phyloP scores from a whole-genome alignment of 2,113 vertebrate genomes.

The Seriola aureovittata region DNA sequence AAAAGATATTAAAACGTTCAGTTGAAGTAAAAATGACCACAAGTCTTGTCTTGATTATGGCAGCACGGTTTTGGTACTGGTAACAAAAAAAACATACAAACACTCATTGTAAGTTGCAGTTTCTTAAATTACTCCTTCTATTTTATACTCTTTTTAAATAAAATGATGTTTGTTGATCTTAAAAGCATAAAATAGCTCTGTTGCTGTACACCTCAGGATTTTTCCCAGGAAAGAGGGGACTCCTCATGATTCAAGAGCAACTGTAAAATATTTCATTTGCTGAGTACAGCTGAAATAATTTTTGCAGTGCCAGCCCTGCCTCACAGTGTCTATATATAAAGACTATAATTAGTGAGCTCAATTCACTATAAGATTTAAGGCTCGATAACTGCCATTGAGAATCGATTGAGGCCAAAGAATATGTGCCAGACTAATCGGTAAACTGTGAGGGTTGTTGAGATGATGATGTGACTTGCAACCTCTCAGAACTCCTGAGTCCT shows the following conservation, averaged over 20 bases:
- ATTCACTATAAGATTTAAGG: conserved; percentile 7
- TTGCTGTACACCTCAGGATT: background rate
- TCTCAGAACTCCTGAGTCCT: conserved; percentile 2
- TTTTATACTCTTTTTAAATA: conserved; percentile 11
- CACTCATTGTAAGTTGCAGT: background rate
- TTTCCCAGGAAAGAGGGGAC: conserved; percentile 8
- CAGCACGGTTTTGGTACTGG: background rate
- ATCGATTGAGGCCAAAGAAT: conserved; percentile 24
- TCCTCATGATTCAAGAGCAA: background rate
- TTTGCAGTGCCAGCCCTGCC: background rate
- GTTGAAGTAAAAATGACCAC: background rate
- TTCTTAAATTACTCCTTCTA: background rate
- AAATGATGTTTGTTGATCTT: background rate
- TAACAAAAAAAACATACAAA: background rate
- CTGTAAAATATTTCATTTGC: conserved; percentile 5
- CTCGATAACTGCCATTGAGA: conserved; percentile 6
- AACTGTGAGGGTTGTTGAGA: conserved; percentile 9
- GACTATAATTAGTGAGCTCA: conserved; percentile 15
- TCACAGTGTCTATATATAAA: conserved; percentile 16
- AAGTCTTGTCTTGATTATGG: background rate
- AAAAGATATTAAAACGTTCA: background rate
- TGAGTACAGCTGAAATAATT: background rate
- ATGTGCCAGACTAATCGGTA: conserved; percentile 29
- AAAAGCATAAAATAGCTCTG: background rate
- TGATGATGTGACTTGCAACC: conserved; percentile 17